Evolutionary conservation across 1,140 invertebrate genomes (phyloP).

Genomic region (Aphaenogaster floridana): DNA sequence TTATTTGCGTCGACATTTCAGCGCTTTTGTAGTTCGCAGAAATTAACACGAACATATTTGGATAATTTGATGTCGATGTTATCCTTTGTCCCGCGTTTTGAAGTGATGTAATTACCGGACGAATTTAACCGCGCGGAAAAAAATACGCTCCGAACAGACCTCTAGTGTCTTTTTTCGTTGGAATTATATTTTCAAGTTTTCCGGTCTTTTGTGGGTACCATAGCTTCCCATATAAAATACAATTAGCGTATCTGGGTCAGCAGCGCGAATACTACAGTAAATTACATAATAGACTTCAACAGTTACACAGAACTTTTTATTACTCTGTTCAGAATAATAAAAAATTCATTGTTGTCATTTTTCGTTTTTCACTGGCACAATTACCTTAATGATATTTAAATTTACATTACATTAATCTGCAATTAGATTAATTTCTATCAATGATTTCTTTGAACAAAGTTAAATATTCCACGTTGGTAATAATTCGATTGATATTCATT

Average conservation of each 20-base stretch:
- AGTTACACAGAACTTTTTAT: slow-evolving; percentile 32
- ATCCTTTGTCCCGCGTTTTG: slow-evolving; percentile 48
- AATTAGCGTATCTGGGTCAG: slow-evolving; percentile 47
- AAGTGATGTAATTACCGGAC: slow-evolving; percentile 31
- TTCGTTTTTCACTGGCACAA: background rate
- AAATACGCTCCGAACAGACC: slow-evolving; percentile 26
- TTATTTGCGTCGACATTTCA: slow-evolving; percentile 45
- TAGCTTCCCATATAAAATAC: slow-evolving; percentile 34
- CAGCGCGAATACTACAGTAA: slow-evolving; percentile 16
- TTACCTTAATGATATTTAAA: background rate
- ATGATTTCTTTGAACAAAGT: background rate
- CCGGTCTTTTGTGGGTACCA: background rate
- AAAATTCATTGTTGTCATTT: slow-evolving; percentile 9
- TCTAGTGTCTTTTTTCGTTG: background rate
- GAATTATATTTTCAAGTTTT: slow-evolving; percentile 30
- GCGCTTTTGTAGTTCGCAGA: slow-evolving; percentile 8
- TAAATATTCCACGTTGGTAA: background rate
- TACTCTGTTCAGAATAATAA: background rate
- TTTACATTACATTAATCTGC: background rate
- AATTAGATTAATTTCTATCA: background rate
- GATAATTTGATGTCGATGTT: slow-evolving; percentile 26
- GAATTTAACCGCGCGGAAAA: slow-evolving; percentile 37
- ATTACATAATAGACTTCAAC: slow-evolving; percentile 30
- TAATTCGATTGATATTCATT: background rate
- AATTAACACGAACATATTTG: slow-evolving; percentile 42